A percentile compares a stretch with the other conserved stretches of the same genome.
Conservation (phyloP, 2,888 invertebrate species). For the Lithophane ornitopus region DNA sequence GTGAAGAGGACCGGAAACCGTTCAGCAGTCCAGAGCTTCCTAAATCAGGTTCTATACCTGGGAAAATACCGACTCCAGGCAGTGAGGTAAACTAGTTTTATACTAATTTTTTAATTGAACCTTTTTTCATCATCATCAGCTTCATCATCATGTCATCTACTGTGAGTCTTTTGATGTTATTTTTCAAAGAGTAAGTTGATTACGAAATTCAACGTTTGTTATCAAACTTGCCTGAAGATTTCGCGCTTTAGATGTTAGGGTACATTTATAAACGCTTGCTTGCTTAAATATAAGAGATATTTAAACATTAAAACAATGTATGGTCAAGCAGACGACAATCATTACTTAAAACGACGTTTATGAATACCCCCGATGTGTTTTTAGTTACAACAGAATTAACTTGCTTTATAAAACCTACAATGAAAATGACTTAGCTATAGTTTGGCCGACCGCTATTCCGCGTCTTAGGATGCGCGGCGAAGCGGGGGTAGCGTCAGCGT, state of each 20-base stretch:
- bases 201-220: neutral
- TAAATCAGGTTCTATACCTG: constrained; percentile 78
- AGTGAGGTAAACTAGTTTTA: constrained; percentile 77
- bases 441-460: no score
- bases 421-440: neutral
- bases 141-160: neutral
- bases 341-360: neutral
- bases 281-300: neutral
- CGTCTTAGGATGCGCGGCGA: no score
- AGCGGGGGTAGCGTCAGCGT: no score
- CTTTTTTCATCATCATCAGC: constrained; percentile 26
- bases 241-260: neutral
- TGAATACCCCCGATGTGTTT: neutral
- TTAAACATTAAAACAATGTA: neutral
- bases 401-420: neutral
- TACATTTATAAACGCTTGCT: neutral
- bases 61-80: constrained; percentile 78
- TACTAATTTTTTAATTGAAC: constrained; percentile 48
- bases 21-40: constrained; percentile 85
- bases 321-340: neutral
- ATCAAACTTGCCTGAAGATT: neutral
- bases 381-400: neutral
- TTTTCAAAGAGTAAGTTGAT: neutral
- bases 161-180: constrained; percentile 13
- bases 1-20: constrained; percentile 84